Evolutionary conservation across 2,113 vertebrate genomes (phyloP), one percentile per base, ranked within the genome.

Genomic region (Myocastor coypus): DNA sequence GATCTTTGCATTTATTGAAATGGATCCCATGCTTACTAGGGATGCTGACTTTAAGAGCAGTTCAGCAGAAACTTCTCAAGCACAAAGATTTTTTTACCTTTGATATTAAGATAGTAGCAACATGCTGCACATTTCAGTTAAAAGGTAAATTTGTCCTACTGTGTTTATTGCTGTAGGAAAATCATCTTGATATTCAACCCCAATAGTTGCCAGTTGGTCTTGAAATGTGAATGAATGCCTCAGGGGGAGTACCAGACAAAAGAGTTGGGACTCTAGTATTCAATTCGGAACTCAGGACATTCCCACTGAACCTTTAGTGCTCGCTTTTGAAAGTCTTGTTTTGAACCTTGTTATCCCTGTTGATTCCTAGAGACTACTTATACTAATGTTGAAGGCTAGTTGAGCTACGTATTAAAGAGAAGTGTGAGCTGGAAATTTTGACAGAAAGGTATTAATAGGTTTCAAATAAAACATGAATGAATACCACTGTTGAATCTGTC

Each of bases 351-450:
- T 42, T 52, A 90, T 64, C n/a, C 83, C 42, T 55, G 85, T 42
- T 78, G 52, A 52, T 50, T 82, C 14, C 57, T 87, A 37, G 16
- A 77, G 40, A 84, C 7, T 64, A 73, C 50, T 75, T 30, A 82
- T 64, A 7, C 64, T 64, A 89, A 57, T 78, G 37, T 5, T 86
- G 78, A 94, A 77, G 52, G 9, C 22, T 59, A 81, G 37, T 64
- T 89, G 77, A 89, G 28, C 83, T 59, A 80, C 46, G 66, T 50
- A 59, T 83, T 40, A 94, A 94, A 37, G 24, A 73, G 52, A 89
- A 95, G 34, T 59, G 68, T 30, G 30, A 42, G 59, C 16, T 94
- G 26, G 86, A 61, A 37, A 88, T 84, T 92, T 80, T 95, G 37
- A 92, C 83, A 90, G 30, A 66, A 92, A 73, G 7, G 30, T 46